Evolutionary conservation across 1,140 invertebrate genomes (phyloP).

Genomic region (Solenopsis invicta): DNA sequence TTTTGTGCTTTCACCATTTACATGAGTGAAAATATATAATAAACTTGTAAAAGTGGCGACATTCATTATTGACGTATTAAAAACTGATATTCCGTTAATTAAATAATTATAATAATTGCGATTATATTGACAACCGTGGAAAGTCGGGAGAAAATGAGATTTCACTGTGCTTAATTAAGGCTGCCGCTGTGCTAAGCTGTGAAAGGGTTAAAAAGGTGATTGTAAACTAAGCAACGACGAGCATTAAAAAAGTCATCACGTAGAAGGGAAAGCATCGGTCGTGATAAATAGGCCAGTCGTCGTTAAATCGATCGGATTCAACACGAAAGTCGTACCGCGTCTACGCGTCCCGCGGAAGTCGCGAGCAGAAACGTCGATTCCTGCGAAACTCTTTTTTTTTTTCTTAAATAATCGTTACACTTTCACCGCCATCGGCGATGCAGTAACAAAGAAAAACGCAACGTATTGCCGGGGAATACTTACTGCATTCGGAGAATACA

Average conservation of each 20-base stretch:
- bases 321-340: neutral
- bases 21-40: slow-evolving; percentile 22
- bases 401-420: slow-evolving; percentile 26
- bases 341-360: neutral
- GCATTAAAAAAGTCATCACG: slow-evolving; percentile 19
- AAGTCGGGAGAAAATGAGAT: slow-evolving; percentile 31
- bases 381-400: slow-evolving; percentile 18
- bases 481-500: neutral
- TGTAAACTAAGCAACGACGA: neutral
- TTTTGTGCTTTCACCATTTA: neutral
- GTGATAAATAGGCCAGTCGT: slow-evolving; percentile 16
- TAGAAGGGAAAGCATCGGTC: neutral
- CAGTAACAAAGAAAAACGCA: neutral
- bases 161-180: slow-evolving; percentile 40
- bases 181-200: neutral
- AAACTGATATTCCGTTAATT: neutral
- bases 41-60: neutral
- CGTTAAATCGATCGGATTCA: slow-evolving; percentile 47
- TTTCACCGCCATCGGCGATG: slow-evolving; percentile 22
- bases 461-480: neutral
- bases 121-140: slow-evolving; percentile 37
- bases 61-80: neutral
- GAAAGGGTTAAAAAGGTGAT: slow-evolving; percentile 38
- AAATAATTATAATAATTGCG: slow-evolving; percentile 40
- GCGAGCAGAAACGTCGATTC: slow-evolving; percentile 2